Evolutionary conservation across 1,140 invertebrate species (phyloP), one percentile per base, ranked within the genome.

Genomic region (Lordiphosa mommai): DNA sequence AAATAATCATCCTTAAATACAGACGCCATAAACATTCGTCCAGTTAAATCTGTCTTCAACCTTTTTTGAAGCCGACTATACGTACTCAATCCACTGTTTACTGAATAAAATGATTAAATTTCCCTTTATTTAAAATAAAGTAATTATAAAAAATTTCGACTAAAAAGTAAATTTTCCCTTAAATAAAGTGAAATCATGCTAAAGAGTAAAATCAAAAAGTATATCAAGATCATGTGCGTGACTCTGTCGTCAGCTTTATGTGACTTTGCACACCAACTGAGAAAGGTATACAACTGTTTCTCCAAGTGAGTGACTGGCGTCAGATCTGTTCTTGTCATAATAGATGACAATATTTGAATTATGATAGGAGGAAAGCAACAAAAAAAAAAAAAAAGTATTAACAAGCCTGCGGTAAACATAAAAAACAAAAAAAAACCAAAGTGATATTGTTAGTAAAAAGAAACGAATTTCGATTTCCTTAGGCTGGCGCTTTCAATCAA

Each of bases 281-380:
- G 27, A 37, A 48, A 17, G 61, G 38, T 61, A 50, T 32, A 49
- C 36, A 14, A 13, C 12, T n/a, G n/a, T 5, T 14, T n/a, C 36
- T 47, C 6, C 29, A 38, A 14, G 17, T 52, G 65, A 82, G 65
- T 71, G 65, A 79, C 57, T 71, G 76, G 74, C 71, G 70, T 82
- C 76, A 55, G 76, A 52, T 72, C 47, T 57, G 47, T 51, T 59
- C 52, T 56, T 13, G 34, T 55, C 43, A 60, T 9, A 66, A 37
- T 51, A 68, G 72, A 61, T 71, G 77, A 84, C 77, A 84, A 84
- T 84, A 84, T 84, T 84, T 84, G 74, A 84, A 84, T 84, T 84
- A 84, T 84, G 77, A 84, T 84, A 84, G 40, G 40, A 10, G 27
- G 40, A n/a, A n/a, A n/a, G 10, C 40, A 41, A 12, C 36, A 37